Evolutionary conservation across 2,113 vertebrate species (phyloP), one percentile per base, ranked within the genome.

Genomic region (Gymnarchus niloticus): DNA sequence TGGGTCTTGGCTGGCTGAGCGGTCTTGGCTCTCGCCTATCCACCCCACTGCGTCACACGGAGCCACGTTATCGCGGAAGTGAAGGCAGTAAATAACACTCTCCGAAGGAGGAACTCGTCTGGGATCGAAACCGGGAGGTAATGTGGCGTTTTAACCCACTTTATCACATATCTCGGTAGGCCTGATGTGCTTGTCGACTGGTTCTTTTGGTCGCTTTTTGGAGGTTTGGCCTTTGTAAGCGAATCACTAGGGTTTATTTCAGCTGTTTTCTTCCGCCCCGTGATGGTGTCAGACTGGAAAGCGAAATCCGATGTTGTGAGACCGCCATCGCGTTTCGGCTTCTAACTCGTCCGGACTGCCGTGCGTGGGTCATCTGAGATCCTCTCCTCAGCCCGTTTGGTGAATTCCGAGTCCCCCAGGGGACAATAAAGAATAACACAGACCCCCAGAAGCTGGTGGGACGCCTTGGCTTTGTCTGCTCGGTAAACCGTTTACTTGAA

Each of bases 41-140:
- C 9, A 54, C 25, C 23, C 44, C 23, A 1, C 25, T 57, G 37
- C 54, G 82, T 83, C 82, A 59, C 17, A 46, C 82, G 76, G 57
- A 37, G 10, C 6, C 52, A 83, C 54, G n/a, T 8, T 59, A 46
- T 83, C 44, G 82, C 82, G 82, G 82, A 83, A 83, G 82, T 83
- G 54, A 83, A 59, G 19, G 44, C 52, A 83, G 54, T 59, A 83
- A 83, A 83, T 44, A 83, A 41, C n/a, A 21, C 28, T 25, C 54
- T 28, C 21, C 82, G 23, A 57, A 83, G 41, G 52, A 23, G 41
- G 17, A 83, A 6, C 33, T 41, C 41, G 57, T 59, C 54, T 59
- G 37, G 82, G 82, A 83, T 46, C 56, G 82, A 83, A 57, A 83
- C 82, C 59, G 54, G 57, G 82, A 83, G 82, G 52, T 83, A 83